These are phyloP conservation scores for Peribatodes rhomboidaria DNA, from an alignment of 2,888 invertebrate genomes.

Conservation along the genomic window DNA sequence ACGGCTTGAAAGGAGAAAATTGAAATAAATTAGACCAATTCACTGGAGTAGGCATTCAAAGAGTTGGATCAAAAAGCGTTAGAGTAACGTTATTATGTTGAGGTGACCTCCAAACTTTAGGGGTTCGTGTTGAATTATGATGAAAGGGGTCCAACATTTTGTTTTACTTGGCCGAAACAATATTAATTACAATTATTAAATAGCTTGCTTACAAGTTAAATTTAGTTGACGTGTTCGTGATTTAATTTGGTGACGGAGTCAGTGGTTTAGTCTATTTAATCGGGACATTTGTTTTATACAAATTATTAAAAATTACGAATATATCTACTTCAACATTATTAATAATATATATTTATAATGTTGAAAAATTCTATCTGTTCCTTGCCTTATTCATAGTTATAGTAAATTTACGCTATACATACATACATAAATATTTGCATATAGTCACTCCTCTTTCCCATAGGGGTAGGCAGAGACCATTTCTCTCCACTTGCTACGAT, in stretches of 20 bases:
- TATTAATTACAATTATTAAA: slow-evolving; percentile 42
- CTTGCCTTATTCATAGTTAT: too few relatives aligned
- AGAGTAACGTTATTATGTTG: slow-evolving; percentile 51
- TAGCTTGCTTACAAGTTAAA: neutral
- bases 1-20: slow-evolving; percentile 60
- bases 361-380: too few relatives aligned
- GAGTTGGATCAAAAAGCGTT: slow-evolving; percentile 51
- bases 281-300: neutral
- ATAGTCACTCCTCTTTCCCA: too few relatives aligned
- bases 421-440: too few relatives aligned
- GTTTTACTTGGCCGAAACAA: slow-evolving; percentile 44
- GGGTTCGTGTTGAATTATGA: slow-evolving; percentile 53
- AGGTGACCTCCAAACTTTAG: slow-evolving; percentile 51
- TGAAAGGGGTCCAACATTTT: slow-evolving; percentile 51
- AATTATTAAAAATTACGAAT: too few relatives aligned
- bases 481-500: too few relatives aligned
- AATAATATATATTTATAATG: too few relatives aligned
- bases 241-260: neutral
- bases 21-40: slow-evolving; percentile 59
- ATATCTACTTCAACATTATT: too few relatives aligned
- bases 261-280: neutral
- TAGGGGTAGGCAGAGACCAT: too few relatives aligned
- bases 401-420: too few relatives aligned
- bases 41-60: slow-evolving; percentile 48
- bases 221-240: neutral